Evolutionary conservation across 2,888 invertebrate genomes (phyloP).

Genomic region (Heteropelma amictum): DNA sequence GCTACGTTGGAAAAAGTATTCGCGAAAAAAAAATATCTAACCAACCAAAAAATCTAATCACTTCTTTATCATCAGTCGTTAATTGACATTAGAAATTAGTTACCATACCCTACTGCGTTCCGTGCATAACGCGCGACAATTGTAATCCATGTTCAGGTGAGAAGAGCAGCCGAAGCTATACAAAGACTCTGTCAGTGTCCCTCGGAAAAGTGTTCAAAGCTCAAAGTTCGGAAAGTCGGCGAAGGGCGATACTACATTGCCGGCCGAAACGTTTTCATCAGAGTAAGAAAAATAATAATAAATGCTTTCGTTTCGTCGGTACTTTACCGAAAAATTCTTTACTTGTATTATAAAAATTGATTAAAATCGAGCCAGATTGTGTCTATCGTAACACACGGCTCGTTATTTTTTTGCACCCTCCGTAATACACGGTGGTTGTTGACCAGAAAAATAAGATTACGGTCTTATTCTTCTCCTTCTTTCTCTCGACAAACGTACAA

Average conservation of each 20-base stretch:
- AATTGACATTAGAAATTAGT: no score
- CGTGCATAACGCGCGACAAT: background rate
- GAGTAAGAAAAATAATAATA: slow-evolving; percentile 85
- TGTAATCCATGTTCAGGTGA: slow-evolving; percentile 65
- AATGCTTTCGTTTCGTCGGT: background rate
- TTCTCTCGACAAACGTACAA: background rate
- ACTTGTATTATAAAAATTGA: background rate
- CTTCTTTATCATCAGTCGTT: no score
- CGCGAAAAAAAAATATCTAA: no score
- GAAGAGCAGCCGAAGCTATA: slow-evolving; percentile 82
- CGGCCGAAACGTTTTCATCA: slow-evolving; percentile 91
- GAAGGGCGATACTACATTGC: slow-evolving; percentile 93
- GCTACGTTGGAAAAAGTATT: no score
- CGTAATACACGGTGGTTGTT: no score
- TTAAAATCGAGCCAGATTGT: no score
- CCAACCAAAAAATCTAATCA: no score
- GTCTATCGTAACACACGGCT: no score
- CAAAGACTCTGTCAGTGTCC: slow-evolving; percentile 87
- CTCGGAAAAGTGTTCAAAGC: slow-evolving; percentile 84
- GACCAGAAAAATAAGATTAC: background rate
- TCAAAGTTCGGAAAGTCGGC: slow-evolving; percentile 89
- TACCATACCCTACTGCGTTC: no score
- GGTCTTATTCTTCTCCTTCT: no score
- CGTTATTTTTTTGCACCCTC: no score
- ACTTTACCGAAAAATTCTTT: background rate